A percentile compares a stretch with the other conserved stretches of the same genome.
These are phyloP conservation scores for Hippolais icterina DNA, from an alignment of 2,113 vertebrate genomes.

Conservation along the genomic window DNA sequence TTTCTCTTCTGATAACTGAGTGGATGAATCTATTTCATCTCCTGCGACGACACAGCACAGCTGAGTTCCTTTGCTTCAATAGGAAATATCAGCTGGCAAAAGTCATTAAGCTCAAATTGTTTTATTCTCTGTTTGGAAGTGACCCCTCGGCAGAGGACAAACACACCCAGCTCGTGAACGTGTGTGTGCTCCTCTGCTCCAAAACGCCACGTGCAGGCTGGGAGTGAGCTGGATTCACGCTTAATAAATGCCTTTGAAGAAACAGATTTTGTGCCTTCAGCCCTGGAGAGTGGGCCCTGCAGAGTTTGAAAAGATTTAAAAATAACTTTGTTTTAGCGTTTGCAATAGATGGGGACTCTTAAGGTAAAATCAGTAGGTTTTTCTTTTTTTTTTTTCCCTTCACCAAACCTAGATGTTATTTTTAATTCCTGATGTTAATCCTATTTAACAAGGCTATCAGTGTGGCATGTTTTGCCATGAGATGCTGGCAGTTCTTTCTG, in stretches of 20 bases:
- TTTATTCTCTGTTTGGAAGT: not conserved
- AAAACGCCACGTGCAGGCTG: not conserved
- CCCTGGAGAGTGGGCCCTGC: not conserved
- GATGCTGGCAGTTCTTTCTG: conserved; percentile 13
- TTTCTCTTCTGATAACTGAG: too few species aligned
- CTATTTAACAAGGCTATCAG: conserved; percentile 27
- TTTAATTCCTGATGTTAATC: conserved; percentile 60
- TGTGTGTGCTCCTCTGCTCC: not conserved
- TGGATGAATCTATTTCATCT: too few species aligned
- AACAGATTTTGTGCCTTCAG: not conserved
- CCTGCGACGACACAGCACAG: not conserved
- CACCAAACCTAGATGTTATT: conserved; percentile 12
- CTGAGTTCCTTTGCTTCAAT: not conserved
- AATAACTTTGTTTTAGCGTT: not conserved
- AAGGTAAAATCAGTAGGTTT: not conserved
- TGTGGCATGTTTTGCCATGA: conserved; percentile 6
- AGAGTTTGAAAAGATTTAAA: not conserved
- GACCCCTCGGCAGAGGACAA: not conserved
- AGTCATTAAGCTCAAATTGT: not conserved
- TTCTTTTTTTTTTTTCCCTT: rapidly evolving
- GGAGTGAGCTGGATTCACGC: not conserved
- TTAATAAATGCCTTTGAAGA: not conserved
- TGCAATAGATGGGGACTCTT: not conserved
- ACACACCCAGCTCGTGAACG: not conserved
- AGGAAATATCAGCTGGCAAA: not conserved